phyloP scores from a whole-genome alignment of 2,888 invertebrate species.

The Caenorhabditis becei region DNA sequence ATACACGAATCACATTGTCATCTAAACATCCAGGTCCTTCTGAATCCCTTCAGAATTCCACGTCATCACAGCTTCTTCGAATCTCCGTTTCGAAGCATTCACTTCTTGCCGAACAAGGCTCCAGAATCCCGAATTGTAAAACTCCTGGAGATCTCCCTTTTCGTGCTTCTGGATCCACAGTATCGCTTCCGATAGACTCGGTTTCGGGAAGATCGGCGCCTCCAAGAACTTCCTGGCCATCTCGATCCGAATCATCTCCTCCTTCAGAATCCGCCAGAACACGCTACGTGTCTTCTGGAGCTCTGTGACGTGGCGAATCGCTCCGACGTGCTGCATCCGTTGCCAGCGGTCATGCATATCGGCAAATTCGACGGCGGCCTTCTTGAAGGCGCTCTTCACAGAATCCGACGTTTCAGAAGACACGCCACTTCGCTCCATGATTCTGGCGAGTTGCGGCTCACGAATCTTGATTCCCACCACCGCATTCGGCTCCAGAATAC shows the following conservation, averaged over 20 bases:
- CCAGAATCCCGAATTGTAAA: constrained; percentile 10
- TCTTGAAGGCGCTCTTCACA: constrained; percentile 42
- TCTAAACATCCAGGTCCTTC: not conserved
- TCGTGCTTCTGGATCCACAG: constrained; percentile 32
- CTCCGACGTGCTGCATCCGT: constrained; percentile 95
- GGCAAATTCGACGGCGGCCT: constrained; percentile 92
- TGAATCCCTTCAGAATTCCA: constrained; percentile 28
- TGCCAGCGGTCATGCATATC: constrained; percentile 98
- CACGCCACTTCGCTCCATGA: constrained; percentile 51
- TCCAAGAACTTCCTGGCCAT: constrained; percentile 24
- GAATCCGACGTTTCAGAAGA: constrained; percentile 8
- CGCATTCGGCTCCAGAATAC: constrained; percentile 96
- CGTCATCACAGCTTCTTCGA: constrained; percentile 14
- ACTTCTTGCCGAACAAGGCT: constrained; percentile 24
- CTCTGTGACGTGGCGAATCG: constrained; percentile 84
- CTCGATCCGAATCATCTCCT: constrained; percentile 49
- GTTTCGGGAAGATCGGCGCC: constrained; percentile 36
- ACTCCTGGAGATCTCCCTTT: constrained; percentile 7
- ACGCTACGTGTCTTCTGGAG: constrained; percentile 25
- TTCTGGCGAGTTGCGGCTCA: constrained; percentile 87
- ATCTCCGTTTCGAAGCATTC: constrained; percentile 15
- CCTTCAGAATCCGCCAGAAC: constrained; percentile 31
- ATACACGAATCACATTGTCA: not conserved
- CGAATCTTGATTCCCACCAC: constrained; percentile 98
- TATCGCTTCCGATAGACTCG: constrained; percentile 27